Evolutionary conservation across 2,113 vertebrate genomes (phyloP).

Genomic region (Salvelinus namaycush): DNA sequence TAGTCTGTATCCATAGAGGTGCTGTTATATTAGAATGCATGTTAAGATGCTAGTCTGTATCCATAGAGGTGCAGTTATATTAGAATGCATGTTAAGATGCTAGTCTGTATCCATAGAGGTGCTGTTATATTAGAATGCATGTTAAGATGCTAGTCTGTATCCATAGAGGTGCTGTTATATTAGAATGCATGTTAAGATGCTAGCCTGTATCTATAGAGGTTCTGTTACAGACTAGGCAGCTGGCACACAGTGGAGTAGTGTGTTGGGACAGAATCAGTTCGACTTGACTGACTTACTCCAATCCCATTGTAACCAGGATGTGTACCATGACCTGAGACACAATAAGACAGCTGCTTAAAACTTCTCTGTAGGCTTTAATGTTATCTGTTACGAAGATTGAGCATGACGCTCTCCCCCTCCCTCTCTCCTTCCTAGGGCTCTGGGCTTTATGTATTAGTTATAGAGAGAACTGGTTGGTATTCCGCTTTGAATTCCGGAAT

Average conservation of each 20-base stretch:
- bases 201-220: too few species aligned
- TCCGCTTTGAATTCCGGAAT: conserved; percentile 65
- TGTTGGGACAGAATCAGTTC: conserved; percentile 42
- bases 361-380: conserved; percentile 60
- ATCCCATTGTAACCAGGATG: conserved; percentile 11
- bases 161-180: too few species aligned
- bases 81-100: too few species aligned
- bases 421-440: conserved; percentile 49
- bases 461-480: conserved; percentile 61
- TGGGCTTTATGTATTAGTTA: conserved; percentile 62
- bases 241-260: conserved; percentile 32
- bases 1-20: too few species aligned
- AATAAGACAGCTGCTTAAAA: conserved; percentile 44
- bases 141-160: too few species aligned
- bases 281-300: too few species aligned
- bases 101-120: too few species aligned
- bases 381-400: conserved; percentile 65
- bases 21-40: too few species aligned
- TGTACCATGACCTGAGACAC: conserved; percentile 53
- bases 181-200: too few species aligned
- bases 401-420: conserved; percentile 19
- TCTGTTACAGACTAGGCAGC: neutral
- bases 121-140: too few species aligned
- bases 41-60: too few species aligned
- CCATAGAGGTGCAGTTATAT: too few species aligned